Percentiles rank a stretch among this genome's conserved stretches.
Conservation (phyloP, 2,113 vertebrate genomes). For the Ptychochromis oligacanthus region DNA sequence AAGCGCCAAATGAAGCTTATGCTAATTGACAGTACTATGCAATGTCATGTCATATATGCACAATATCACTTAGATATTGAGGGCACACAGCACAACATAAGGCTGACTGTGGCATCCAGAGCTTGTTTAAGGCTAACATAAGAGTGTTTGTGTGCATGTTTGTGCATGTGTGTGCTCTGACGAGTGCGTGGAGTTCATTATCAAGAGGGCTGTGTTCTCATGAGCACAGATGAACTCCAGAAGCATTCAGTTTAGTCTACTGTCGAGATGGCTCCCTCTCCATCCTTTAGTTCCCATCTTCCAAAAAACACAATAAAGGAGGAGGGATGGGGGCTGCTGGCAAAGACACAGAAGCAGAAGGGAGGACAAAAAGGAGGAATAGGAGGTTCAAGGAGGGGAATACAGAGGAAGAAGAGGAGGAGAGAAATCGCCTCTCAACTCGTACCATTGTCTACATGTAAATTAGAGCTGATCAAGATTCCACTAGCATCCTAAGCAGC, state of each 20-base stretch:
- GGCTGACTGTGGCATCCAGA: constrained; percentile 15
- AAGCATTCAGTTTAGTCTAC: constrained; percentile 69
- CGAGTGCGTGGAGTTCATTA: constrained; percentile 62
- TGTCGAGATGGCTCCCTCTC: constrained; percentile 58
- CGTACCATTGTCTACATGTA: constrained; percentile 82
- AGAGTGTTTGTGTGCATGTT: neutral
- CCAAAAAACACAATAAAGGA: constrained; percentile 61
- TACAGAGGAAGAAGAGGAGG: constrained; percentile 58
- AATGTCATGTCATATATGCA: neutral
- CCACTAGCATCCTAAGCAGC: constrained; percentile 72
- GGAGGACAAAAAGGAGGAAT: constrained; percentile 61
- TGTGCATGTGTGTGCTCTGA: neutral
- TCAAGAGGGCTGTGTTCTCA: constrained; percentile 38
- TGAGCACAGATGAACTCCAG: constrained; percentile 74
- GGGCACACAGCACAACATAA: constrained; percentile 37
- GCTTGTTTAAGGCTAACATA: constrained; percentile 36
- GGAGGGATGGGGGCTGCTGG: constrained; percentile 50
- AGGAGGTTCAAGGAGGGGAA: constrained; percentile 62
- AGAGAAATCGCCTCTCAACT: constrained; percentile 76
- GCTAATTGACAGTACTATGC: neutral
- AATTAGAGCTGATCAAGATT: constrained; percentile 84
- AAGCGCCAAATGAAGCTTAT: constrained; percentile 18
- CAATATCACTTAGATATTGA: neutral
- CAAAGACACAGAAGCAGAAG: constrained; percentile 39
- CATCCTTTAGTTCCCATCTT: constrained; percentile 67